These are phyloP conservation scores for Campylorhamphus procurvoides DNA, from an alignment of 2,113 vertebrate genomes.

Conservation along the genomic window DNA sequence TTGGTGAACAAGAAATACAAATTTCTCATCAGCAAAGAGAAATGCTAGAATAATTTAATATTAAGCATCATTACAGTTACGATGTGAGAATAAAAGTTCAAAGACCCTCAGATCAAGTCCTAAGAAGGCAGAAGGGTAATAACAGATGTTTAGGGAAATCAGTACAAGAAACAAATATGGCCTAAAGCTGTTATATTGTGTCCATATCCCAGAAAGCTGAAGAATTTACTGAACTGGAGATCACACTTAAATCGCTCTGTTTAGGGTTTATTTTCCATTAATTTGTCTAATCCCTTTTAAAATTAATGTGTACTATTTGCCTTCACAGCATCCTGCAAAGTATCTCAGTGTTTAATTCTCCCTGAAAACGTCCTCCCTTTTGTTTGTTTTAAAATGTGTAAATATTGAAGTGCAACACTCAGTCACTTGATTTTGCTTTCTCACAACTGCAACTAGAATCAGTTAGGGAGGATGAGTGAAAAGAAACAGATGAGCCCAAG, in stretches of 20 bases:
- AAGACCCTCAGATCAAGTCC: not conserved
- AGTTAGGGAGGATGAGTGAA: not conserved
- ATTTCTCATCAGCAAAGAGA: not conserved
- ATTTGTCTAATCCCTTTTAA: not conserved
- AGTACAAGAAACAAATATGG: not conserved
- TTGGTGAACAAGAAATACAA: not conserved
- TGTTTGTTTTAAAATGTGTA: not conserved
- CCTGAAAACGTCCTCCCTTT: not conserved
- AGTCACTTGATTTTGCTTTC: not conserved
- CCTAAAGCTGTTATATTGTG: not conserved
- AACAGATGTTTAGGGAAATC: not conserved
- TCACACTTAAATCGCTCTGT: not conserved
- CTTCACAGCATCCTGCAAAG: not conserved
- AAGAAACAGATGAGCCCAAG: not conserved
- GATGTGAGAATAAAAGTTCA: not conserved
- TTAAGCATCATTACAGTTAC: not conserved
- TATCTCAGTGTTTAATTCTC: not conserved
- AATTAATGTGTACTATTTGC: not conserved
- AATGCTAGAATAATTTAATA: not conserved
- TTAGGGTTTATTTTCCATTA: not conserved
- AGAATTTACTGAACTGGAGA: not conserved
- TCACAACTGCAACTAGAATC: not conserved
- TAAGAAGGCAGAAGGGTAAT: too few relatives aligned
- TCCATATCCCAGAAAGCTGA: not conserved
- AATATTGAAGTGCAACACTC: not conserved